These are phyloP conservation scores for Wasmannia auropunctata DNA, from an alignment of 1,140 invertebrate species.

Conservation along the genomic window DNA sequence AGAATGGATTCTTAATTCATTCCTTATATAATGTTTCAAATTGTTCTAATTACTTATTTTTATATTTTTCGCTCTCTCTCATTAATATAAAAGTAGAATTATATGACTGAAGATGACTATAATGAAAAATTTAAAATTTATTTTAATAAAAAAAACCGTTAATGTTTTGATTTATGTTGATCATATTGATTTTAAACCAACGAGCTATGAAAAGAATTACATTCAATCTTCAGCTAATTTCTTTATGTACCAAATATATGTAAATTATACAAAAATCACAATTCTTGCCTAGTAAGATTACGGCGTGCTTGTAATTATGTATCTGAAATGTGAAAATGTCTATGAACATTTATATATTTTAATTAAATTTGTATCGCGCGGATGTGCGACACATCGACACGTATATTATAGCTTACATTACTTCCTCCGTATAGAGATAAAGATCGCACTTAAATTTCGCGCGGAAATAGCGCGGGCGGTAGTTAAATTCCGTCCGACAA, in stretches of 20 bases:
- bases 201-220: neutral
- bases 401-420: neutral
- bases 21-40: neutral
- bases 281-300: neutral
- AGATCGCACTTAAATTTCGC: conserved; percentile 14
- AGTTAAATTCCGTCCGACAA: conserved; percentile 18
- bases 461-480: conserved; percentile 8
- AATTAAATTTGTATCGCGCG: neutral
- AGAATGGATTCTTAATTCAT: no score
- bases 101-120: neutral
- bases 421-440: conserved; percentile 14
- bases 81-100: neutral
- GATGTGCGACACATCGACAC: neutral
- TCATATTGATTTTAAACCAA: neutral
- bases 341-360: neutral
- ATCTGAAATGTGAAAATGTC: no score
- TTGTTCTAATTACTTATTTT: neutral
- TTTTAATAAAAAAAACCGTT: neutral
- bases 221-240: neutral
- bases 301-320: no score
- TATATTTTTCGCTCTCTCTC: neutral
- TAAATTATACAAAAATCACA: neutral
- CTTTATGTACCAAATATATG: neutral
- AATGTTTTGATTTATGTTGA: neutral
- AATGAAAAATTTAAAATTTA: neutral